phyloP scores from a whole-genome alignment of 1,140 invertebrate genomes.

The Drosophila biarmipes region DNA sequence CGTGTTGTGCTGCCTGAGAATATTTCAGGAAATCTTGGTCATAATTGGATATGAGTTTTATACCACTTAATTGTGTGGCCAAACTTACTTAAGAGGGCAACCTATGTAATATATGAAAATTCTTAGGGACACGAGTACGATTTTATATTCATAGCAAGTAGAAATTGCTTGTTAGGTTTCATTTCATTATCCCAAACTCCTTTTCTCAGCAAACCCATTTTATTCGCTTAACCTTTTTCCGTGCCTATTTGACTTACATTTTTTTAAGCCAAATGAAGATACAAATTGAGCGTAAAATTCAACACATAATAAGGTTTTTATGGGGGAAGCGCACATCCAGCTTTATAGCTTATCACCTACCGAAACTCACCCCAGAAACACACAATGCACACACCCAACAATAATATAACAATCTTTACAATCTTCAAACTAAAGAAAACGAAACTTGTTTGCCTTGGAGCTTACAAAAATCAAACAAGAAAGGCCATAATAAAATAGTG shows the following conservation, averaged over 20 bases:
- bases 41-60: slow-evolving; percentile 14
- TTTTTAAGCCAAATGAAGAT: slow-evolving; percentile 14
- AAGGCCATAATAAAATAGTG: slow-evolving; percentile 6
- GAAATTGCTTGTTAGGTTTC: too few relatives aligned
- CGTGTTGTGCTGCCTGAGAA: slow-evolving; percentile 23
- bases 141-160: too few relatives aligned
- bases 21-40: slow-evolving; percentile 14
- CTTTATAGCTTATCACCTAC: slow-evolving; percentile 59
- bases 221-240: background rate
- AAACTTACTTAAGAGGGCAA: background rate
- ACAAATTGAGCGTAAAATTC: slow-evolving; percentile 69
- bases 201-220: background rate
- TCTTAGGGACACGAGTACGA: too few relatives aligned
- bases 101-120: background rate
- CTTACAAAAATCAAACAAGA: slow-evolving; percentile 65
- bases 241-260: background rate
- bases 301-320: slow-evolving; percentile 74
- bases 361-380: slow-evolving; percentile 13
- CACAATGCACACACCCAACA: slow-evolving; percentile 16
- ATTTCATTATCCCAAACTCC: too few relatives aligned
- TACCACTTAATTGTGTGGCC: slow-evolving; percentile 11
- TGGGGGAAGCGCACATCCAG: slow-evolving; percentile 30
- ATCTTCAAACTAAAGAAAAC: slow-evolving; percentile 40
- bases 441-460: slow-evolving; percentile 70
- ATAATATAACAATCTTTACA: slow-evolving; percentile 43